Evolutionary conservation across 2,888 invertebrate species (phyloP).

Genomic region (Nudaria mundana): DNA sequence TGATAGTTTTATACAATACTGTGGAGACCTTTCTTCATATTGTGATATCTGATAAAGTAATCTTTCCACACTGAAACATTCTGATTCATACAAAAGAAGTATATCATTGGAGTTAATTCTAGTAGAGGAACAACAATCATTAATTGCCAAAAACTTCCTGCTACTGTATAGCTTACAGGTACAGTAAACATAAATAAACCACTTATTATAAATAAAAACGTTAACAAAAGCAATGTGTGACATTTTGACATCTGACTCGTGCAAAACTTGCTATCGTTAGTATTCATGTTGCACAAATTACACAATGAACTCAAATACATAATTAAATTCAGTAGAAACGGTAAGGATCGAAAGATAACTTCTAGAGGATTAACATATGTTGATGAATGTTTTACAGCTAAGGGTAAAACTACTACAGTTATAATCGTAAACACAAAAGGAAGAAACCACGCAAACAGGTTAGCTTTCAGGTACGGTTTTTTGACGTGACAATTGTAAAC

Average conservation of each 20-base stretch:
- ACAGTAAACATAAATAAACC: neutral
- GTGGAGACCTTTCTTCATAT: no score
- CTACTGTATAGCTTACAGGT: neutral
- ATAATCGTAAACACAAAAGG: neutral
- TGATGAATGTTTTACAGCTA: no score
- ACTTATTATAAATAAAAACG: neutral
- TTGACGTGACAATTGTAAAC: neutral
- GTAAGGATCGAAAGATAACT: neutral
- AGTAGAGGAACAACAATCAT: neutral
- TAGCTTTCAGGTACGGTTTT: neutral
- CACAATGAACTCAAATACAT: neutral
- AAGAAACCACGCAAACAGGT: neutral
- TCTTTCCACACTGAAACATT: neutral
- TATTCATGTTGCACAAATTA: neutral
- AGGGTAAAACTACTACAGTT: neutral
- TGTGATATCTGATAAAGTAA: no score
- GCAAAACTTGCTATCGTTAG: neutral
- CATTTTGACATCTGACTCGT: neutral
- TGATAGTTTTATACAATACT: no score
- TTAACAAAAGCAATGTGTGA: neutral
- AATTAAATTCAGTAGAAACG: neutral
- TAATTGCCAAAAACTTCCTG: neutral
- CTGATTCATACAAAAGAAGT: neutral
- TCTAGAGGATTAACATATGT: no score
- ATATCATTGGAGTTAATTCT: neutral